These are phyloP conservation scores for Salvelinus sp. DNA, from an alignment of 2,113 vertebrate species.

Conservation along the genomic window DNA sequence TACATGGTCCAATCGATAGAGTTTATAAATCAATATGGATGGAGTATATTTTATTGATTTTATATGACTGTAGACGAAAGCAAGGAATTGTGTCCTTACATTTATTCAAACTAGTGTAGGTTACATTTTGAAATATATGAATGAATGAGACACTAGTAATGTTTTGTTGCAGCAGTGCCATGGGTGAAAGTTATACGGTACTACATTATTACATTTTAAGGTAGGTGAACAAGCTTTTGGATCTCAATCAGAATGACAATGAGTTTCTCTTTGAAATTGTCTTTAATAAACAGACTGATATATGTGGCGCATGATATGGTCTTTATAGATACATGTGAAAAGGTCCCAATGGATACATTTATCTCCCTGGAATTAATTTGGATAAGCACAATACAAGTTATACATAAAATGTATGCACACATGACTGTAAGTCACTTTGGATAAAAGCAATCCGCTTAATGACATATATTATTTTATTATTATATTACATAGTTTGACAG, in stretches of 20 bases:
- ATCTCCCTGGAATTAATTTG: not conserved
- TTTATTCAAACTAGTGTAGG: too few species aligned
- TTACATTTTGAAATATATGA: not conserved
- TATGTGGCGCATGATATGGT: not conserved
- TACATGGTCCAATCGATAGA: too few species aligned
- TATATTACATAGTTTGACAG: not conserved
- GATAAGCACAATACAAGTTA: slow-evolving; percentile 1
- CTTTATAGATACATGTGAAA: not conserved
- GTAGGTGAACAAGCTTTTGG: slow-evolving; percentile 8
- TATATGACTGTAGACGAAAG: slow-evolving; percentile 10
- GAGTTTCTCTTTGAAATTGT: not conserved
- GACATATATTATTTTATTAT: not conserved
- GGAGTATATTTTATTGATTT: not conserved
- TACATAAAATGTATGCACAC: too few species aligned
- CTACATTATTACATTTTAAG: not conserved
- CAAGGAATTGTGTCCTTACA: too few species aligned
- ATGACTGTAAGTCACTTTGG: not conserved
- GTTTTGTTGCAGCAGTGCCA: too few species aligned
- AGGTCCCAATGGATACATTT: slow-evolving; percentile 32
- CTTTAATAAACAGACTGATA: not conserved
- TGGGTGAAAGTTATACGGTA: too few species aligned
- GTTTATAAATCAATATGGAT: not conserved
- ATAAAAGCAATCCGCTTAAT: too few species aligned
- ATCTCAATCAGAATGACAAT: not conserved
- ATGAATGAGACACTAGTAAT: slow-evolving; percentile 23